A percentile compares a stretch with the other conserved stretches of the same genome.
Conservation (phyloP, 2,113 vertebrate genomes). For the Hypocryptadius cinnamomeus region DNA sequence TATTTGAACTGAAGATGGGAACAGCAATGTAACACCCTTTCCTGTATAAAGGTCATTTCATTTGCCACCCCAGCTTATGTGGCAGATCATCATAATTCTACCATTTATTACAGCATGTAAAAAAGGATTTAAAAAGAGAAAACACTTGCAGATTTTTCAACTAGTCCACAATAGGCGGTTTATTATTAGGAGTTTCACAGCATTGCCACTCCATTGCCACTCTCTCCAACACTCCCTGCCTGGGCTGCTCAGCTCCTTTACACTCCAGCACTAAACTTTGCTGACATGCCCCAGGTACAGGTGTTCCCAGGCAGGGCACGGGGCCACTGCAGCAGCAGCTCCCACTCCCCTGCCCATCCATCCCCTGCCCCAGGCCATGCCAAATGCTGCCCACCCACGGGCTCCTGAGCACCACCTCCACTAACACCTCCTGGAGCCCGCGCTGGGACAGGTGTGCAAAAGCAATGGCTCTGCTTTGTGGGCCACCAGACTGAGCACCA, state of each 20-base stretch:
- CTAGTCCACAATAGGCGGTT: rapidly evolving
- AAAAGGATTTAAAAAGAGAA: background rate
- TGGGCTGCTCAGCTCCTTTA: background rate
- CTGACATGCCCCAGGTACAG: rapidly evolving
- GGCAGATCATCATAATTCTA: background rate
- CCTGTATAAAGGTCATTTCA: background rate
- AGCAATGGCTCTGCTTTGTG: background rate
- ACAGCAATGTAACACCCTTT: background rate
- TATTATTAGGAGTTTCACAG: background rate
- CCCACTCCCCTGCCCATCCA: background rate
- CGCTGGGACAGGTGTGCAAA: background rate
- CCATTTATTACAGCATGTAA: background rate
- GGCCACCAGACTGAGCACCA: background rate
- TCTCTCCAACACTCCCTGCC: background rate
- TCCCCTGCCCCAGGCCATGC: rapidly evolving
- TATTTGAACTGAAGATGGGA: background rate
- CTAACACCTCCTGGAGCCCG: background rate
- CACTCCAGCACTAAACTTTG: background rate
- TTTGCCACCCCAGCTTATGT: background rate
- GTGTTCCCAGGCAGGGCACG: background rate
- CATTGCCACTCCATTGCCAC: background rate
- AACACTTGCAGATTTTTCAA: background rate
- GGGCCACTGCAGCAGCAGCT: background rate
- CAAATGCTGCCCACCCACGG: rapidly evolving
- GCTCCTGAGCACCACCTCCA: background rate